A percentile compares a stretch with the other conserved stretches of the same genome.
Conservation (phyloP, 2,113 vertebrate genomes). For the Pimephales promelas region DNA sequence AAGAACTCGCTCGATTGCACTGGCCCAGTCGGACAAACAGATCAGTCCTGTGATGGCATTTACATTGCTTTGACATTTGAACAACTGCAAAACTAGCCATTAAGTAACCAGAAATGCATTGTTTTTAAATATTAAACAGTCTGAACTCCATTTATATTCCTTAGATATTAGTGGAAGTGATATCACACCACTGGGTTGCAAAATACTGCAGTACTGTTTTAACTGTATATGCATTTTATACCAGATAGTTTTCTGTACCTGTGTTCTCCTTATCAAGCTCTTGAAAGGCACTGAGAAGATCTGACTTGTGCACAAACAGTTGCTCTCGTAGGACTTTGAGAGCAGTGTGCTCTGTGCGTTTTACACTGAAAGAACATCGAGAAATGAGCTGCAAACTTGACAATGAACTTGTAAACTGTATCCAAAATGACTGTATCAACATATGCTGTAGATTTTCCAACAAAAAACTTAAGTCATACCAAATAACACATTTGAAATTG, state of each 20-base stretch:
- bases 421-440: not conserved
- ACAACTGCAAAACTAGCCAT: not conserved
- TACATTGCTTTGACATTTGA: not conserved
- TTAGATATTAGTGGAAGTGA: not conserved
- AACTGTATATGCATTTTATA: not conserved
- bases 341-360: slow-evolving; percentile 74
- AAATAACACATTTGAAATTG: not conserved
- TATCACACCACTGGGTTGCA: too few species aligned
- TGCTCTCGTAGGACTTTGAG: slow-evolving; percentile 77
- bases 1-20: slow-evolving; percentile 82
- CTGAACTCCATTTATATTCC: not conserved
- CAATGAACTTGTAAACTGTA: not conserved
- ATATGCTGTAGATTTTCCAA: not conserved
- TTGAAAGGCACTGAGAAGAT: slow-evolving; percentile 77
- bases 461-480: not conserved
- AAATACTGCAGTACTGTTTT: not conserved
- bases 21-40: slow-evolving; percentile 82
- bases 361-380: slow-evolving; percentile 62
- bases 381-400: not conserved
- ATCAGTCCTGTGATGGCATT: slow-evolving; percentile 62
- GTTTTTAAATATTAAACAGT: not conserved
- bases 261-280: slow-evolving; percentile 68
- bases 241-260: slow-evolving; percentile 60
- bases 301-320: slow-evolving; percentile 78
- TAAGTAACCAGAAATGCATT: not conserved